Evolutionary conservation across 2,797 vertebrate genomes (phyloP).

Genomic region (Staurois parvus): DNA sequence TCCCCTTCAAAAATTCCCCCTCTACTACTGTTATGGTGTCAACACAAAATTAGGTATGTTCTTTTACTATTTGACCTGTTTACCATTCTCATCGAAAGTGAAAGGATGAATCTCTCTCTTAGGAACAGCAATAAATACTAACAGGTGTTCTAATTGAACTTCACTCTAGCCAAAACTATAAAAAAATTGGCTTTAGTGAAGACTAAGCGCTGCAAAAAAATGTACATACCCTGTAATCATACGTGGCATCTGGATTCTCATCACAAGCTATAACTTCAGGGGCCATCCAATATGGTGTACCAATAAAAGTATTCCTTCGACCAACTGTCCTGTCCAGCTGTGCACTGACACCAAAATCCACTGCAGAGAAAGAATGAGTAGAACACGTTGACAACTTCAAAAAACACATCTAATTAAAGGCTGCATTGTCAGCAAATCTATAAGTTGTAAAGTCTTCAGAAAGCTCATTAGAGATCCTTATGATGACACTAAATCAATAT

Average conservation of each 20-base stretch:
- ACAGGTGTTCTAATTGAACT: too few species aligned
- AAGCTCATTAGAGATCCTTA: slow-evolving; percentile 22
- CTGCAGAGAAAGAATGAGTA: slow-evolving; percentile 70
- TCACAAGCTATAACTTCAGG: slow-evolving; percentile 98
- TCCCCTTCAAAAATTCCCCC: too few species aligned
- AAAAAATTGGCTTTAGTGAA: too few species aligned
- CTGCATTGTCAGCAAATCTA: slow-evolving; percentile 37
- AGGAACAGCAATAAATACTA: too few species aligned
- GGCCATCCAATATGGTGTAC: slow-evolving; percentile 98
- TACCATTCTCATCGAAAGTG: too few species aligned
- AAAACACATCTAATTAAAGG: slow-evolving; percentile 28
- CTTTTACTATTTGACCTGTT: too few species aligned
- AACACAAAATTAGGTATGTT: too few species aligned
- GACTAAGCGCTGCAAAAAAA: too few species aligned
- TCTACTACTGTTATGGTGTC: too few species aligned
- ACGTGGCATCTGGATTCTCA: slow-evolving; percentile 97
- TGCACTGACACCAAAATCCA: slow-evolving; percentile 97
- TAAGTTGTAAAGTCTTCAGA: slow-evolving; percentile 4
- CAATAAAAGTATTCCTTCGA: slow-evolving; percentile 97
- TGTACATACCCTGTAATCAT: slow-evolving; percentile 90
- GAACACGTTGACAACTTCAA: background rate
- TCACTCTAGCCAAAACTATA: too few species aligned
- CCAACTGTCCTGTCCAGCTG: slow-evolving; percentile 97
- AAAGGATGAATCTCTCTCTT: too few species aligned
- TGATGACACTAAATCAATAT: slow-evolving; percentile 34